These are phyloP conservation scores for Macquaria australasica DNA, from an alignment of 2,113 vertebrate genomes.

Conservation along the genomic window DNA sequence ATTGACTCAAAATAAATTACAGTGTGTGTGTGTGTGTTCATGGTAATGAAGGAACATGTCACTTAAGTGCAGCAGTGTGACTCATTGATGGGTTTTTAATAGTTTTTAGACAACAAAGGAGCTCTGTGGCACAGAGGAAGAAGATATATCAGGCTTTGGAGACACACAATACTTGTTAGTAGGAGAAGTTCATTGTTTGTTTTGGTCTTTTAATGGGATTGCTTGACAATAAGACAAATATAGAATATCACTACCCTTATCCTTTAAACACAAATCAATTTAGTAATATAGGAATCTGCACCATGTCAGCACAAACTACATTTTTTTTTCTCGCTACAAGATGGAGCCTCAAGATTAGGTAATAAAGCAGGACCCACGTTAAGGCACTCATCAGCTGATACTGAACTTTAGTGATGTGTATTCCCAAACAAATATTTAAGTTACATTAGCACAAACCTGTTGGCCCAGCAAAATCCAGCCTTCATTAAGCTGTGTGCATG, in stretches of 20 bases:
- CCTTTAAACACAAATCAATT: not conserved
- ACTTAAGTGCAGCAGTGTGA: not conserved
- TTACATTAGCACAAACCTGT: not conserved
- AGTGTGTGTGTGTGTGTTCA: not conserved
- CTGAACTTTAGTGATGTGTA: not conserved
- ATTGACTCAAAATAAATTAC: not conserved
- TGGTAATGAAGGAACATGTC: not conserved
- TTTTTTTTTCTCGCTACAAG: not conserved
- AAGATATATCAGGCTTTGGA: not conserved
- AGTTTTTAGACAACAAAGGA: not conserved
- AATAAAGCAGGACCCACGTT: not conserved
- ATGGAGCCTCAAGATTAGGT: not conserved
- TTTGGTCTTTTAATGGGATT: not conserved
- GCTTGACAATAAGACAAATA: not conserved
- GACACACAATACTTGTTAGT: not conserved
- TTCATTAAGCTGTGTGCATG: slow-evolving; percentile 6
- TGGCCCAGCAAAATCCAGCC: not conserved
- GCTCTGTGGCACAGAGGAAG: not conserved
- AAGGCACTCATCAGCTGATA: not conserved
- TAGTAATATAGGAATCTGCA: not conserved
- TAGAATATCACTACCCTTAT: not conserved
- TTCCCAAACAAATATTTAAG: fast-evolving
- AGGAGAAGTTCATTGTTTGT: not conserved
- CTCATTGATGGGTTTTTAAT: not conserved
- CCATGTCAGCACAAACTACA: not conserved